Base-by-base conservation (phyloP, 2,888 invertebrate species). In the Vesta saturnalis region DNA sequence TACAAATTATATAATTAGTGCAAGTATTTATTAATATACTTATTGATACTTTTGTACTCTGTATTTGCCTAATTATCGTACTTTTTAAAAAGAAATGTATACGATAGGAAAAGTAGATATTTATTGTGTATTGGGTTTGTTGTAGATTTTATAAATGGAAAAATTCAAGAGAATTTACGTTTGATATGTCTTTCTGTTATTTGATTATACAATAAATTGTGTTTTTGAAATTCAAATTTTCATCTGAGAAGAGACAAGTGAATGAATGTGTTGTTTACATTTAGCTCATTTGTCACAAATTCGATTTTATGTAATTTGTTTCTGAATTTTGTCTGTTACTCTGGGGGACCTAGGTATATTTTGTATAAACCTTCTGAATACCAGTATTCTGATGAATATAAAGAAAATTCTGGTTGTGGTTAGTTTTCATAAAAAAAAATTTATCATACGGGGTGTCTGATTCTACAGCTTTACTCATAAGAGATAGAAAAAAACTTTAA, bases 21-120 rank as follows among this genome's bases (percentile, higher is more conserved):
- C 35, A 39, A 57, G 57, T 19, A 61, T 58, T 60, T 61, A 67
- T 67, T 67, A 52, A 67, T 67, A 39, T 67, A 18, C 10, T 12
- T 54, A 62, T 54, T 67, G 67, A 62, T 62, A 59, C 59, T 54
- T 54, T 49, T 23, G 52, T 58, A 67, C 39, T 54, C 39, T 12
- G 39, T 63, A 60, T 52, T 67, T 65, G 64, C 64, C 64, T 68
- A 68, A 67, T 59, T 57, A 57, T 35, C 54, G 67, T 63, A 64
- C 19, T 23, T 59, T 59, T 49, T 64, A 35, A 23, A n/a, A n/a
- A 65, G 59, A 21, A 56, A 60, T 56, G 60, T 60, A 65, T 60
- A 65, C 65, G 65, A 60, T 49, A 64, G 35, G 12, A 22, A 35
- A 18, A 52, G 55, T 23, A 52, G 43, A 52, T 12, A 30, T 63